These are phyloP conservation scores for Alentia gelatinosa DNA, from an alignment of 2,888 invertebrate species.

Conservation along the genomic window DNA sequence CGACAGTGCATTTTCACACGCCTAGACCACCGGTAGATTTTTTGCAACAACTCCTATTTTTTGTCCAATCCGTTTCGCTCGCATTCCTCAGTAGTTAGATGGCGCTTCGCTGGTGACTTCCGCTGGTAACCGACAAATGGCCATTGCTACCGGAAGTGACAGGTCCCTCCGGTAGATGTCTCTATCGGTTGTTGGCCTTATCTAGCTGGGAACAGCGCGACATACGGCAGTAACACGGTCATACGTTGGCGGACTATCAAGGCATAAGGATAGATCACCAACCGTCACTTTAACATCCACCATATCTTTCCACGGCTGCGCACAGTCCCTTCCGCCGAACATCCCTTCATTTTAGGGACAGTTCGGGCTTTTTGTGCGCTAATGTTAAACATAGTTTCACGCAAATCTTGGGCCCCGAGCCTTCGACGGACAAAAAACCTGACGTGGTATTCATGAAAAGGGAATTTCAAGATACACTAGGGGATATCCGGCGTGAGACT, in stretches of 20 bases:
- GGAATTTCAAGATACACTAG: background rate
- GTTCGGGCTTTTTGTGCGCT: background rate
- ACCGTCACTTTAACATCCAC: background rate
- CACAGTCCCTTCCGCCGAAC: background rate
- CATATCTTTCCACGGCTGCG: background rate
- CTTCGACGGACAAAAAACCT: background rate
- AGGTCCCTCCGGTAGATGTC: background rate
- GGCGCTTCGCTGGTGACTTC: background rate
- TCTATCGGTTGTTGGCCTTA: background rate
- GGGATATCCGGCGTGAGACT: background rate
- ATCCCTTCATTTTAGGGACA: background rate
- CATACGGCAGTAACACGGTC: background rate
- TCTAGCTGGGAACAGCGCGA: background rate
- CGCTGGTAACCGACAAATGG: background rate
- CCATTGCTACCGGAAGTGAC: background rate
- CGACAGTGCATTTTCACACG: no score
- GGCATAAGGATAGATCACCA: background rate
- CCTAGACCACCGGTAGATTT: no score
- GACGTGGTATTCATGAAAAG: slow-evolving; percentile 3
- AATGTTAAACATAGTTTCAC: slow-evolving; percentile 26
- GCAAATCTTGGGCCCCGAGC: background rate
- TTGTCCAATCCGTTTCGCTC: no score
- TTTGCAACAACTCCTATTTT: no score
- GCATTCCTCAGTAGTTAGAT: background rate
- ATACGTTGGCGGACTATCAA: background rate